Base-by-base conservation (phyloP, 1,140 invertebrate genomes). In the Colletes latitarsis region DNA sequence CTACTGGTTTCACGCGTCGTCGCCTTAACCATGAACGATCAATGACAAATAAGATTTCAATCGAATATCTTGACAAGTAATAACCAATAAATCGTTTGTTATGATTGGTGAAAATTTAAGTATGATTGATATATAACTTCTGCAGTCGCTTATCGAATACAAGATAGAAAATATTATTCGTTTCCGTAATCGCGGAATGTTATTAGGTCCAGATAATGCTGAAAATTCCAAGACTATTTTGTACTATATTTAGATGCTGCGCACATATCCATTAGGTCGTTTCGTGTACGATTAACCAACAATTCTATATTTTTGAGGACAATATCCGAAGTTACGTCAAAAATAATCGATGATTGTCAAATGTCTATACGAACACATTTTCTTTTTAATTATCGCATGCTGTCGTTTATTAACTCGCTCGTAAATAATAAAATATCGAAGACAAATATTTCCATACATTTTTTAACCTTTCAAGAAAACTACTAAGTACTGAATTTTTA, bases 261-360 rank as follows among this genome's bases (percentile, higher is more conserved):
- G 6, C 58, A 69, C 52, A 19, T 10, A 19, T 46, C 19, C 60
- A 17, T 78, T 78, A 53, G 67, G 9, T 19, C 15, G 10, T 72
- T 21, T 9, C 30, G 39, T 63, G 43, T 41, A 9, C 15, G 49
- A 63, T 72, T 64, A n/a, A 46, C 69, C 49, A 57, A 72, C 58
- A 49, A 19, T 72, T 78, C 69, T 78, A 63, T 77, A 77, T 78
- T 72, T 78, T 78, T 72, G 49, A 78, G 77, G 77, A 78, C 77
- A 78, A 78, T 64, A 69, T 78, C 68, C 68, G 58, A 3, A 39
- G 46, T 52, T 43, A 52, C 58, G 30, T 63, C 76, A 63, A 52
- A 15, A 43, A 21, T 55, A 46, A 78, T 78, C 68, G 68, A 72
- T 78, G 49, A 53, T 55, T 3, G 10, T 14, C 30, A 52, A 10